These are phyloP conservation scores for Anarrhichthys ocellatus DNA, from an alignment of 2,113 vertebrate genomes.

Conservation along the genomic window DNA sequence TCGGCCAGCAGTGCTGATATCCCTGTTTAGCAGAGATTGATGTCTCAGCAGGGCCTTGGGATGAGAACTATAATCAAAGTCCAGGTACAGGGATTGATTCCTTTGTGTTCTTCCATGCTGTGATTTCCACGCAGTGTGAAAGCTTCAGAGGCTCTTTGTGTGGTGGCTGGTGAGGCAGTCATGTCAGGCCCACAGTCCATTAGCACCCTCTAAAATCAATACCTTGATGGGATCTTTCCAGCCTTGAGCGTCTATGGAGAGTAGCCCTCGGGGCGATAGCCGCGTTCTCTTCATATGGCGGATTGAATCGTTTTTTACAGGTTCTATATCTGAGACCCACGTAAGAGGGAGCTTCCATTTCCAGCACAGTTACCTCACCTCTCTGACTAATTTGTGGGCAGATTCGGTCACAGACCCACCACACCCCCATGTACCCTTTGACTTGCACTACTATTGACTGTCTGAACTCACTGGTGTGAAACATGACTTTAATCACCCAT, in stretches of 20 bases:
- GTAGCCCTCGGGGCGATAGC: conserved; percentile 40
- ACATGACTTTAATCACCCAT: conserved; percentile 54
- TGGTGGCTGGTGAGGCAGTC: conserved; percentile 35
- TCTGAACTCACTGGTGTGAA: conserved; percentile 34
- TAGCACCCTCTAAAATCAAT: conserved; percentile 58
- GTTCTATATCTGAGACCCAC: conserved; percentile 21
- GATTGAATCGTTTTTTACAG: conserved; percentile 40
- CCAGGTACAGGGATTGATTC: conserved; percentile 56
- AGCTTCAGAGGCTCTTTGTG: conserved; percentile 47
- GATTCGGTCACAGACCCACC: conserved; percentile 27
- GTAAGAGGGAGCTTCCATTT: conserved; percentile 24
- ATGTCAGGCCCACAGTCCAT: conserved; percentile 28
- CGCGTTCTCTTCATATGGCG: conserved; percentile 21
- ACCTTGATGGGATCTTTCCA: conserved; percentile 30
- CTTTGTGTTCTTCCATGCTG: conserved; percentile 36
- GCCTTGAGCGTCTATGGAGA: conserved; percentile 15
- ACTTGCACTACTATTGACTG: conserved; percentile 41
- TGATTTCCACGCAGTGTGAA: conserved; percentile 48
- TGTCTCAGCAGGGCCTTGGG: conserved; percentile 23
- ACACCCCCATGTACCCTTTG: conserved; percentile 35
- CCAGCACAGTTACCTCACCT: conserved; percentile 35
- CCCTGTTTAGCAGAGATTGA: conserved; percentile 50
- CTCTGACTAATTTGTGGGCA: conserved; percentile 26
- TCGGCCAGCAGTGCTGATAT: conserved; percentile 29
- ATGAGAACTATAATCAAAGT: conserved; percentile 64